Base-by-base conservation (phyloP, 2,797 vertebrate genomes). In the Tragopan temminckii region DNA sequence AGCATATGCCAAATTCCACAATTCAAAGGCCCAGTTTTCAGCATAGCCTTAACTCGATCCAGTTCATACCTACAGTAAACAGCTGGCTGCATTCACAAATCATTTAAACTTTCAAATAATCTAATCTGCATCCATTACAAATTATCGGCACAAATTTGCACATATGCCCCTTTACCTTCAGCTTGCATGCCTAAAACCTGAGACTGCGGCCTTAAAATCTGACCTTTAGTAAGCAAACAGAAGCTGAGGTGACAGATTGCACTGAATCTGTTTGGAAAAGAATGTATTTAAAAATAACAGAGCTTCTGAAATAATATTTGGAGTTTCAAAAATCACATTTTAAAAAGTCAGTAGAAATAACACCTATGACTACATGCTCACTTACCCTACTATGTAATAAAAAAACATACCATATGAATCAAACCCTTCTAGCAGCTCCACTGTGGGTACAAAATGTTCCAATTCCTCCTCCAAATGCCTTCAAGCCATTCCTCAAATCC, bases 271-370 rank as follows among this genome's bases (percentile, higher is more conserved):
- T 62, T 79, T 93, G 69, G 80, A 89, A 91, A 94, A 83, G 48
- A 93, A 80, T 80, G 63, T 74, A 55, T 2, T 14, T 70, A 85
- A 83, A 94, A 96, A 70, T 81, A 95, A 94, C 68, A 81, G n/a
- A 92, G 70, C 46, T 72, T 92, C 81, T 89, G 81, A 77, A 95
- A 88, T 94, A 94, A 90, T 92, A 88, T 66, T 80, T 89, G 57
- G 64, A 75, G 46, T 80, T 97, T 86, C 17, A 84, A 95, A 94
- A 95, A 74, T 61, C 36, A 29, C 40, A 77, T 88, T 93, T 89
- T 45, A 58, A 94, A 92, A 93, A 89, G 75, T 67, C 91, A 81
- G 80, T 79, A 93, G 93, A 96, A 88, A 82, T 36, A 96, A 77
- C 62, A 88, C 64, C 76, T 91, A 80, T 61, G 83, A 96, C 88